Conservation (phyloP, 2,888 invertebrate genomes). For the Drosophila rubida region DNA sequence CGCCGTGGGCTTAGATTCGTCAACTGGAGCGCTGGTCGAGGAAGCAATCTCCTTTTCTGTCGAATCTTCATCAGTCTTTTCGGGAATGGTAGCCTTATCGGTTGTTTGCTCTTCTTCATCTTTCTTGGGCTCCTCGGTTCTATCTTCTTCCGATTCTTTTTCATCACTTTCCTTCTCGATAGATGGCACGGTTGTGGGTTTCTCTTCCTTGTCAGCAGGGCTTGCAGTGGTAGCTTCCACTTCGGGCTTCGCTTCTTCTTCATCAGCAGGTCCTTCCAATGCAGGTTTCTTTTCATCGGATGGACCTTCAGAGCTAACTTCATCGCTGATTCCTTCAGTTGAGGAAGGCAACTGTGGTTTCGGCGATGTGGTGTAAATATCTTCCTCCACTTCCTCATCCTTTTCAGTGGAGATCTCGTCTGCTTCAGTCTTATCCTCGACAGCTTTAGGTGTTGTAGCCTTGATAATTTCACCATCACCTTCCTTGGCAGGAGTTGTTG, state of each 20-base stretch:
- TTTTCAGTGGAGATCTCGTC: constrained; percentile 44
- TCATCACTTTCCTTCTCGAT: constrained; percentile 31
- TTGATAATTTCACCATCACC: constrained; percentile 17
- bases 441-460: constrained; percentile 51
- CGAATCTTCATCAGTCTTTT: constrained; percentile 37
- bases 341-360: constrained; percentile 29
- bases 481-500: constrained; percentile 30
- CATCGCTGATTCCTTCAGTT: constrained; percentile 47
- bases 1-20: constrained; percentile 29
- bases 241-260: constrained; percentile 18
- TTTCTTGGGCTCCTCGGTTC: constrained; percentile 41
- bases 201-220: constrained; percentile 46
- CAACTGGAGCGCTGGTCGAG: constrained; percentile 40
- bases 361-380: constrained; percentile 29
- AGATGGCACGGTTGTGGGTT: constrained; percentile 12
- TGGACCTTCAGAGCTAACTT: constrained; percentile 29
- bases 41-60: constrained; percentile 38
- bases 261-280: constrained; percentile 18
- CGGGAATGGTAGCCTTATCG: constrained; percentile 29
- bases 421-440: constrained; percentile 34
- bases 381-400: constrained; percentile 26
- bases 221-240: constrained; percentile 34
- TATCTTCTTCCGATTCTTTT: neutral
- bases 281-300: constrained; percentile 31
- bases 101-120: constrained; percentile 30